These are phyloP conservation scores for Melinaea marsaeus DNA, from an alignment of 2,888 invertebrate species.

Conservation along the genomic window DNA sequence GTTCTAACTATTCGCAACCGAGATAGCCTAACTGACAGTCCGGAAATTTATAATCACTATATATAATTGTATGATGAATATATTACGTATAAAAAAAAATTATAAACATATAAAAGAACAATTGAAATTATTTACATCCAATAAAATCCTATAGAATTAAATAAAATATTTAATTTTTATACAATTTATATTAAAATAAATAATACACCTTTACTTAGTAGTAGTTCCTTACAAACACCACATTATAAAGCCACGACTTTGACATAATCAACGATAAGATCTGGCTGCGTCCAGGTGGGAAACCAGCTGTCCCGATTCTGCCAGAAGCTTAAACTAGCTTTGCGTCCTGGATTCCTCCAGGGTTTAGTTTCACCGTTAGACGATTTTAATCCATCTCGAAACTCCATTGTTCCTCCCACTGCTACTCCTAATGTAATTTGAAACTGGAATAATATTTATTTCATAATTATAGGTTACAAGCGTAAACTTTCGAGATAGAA, in stretches of 20 bases:
- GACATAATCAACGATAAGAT: slow-evolving; percentile 23
- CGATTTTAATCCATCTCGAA: slow-evolving; percentile 68
- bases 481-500: too few species aligned
- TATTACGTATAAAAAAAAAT: too few species aligned
- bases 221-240: not conserved
- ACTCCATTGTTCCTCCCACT: slow-evolving; percentile 78
- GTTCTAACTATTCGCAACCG: slow-evolving; percentile 7
- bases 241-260: slow-evolving; percentile 25
- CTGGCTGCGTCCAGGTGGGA: slow-evolving; percentile 65
- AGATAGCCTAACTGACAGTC: not conserved
- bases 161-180: too few species aligned
- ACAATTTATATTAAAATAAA: too few species aligned
- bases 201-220: too few species aligned
- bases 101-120: not conserved
- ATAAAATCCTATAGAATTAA: too few species aligned
- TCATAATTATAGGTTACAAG: not conserved
- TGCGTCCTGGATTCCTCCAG: slow-evolving; percentile 73
- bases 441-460: slow-evolving; percentile 55
- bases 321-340: slow-evolving; percentile 74
- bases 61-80: not conserved
- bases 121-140: too few species aligned
- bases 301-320: slow-evolving; percentile 67
- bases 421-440: slow-evolving; percentile 79
- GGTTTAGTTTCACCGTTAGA: slow-evolving; percentile 66
- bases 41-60: not conserved